These are phyloP conservation scores for Euzophera pinguis DNA, from an alignment of 2,888 invertebrate species.

Conservation along the genomic window DNA sequence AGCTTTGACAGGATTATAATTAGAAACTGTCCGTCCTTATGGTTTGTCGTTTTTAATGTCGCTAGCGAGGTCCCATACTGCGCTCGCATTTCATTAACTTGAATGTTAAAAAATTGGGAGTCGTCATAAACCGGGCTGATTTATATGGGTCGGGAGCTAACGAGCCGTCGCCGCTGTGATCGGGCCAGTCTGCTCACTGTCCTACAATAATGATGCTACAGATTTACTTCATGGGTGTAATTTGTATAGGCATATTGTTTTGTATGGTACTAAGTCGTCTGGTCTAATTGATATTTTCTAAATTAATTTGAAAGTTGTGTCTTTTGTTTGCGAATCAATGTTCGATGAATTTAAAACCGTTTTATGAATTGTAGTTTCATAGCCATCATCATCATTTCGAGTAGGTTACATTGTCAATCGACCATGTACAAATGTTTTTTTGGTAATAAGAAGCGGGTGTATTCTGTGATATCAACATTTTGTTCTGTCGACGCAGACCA, in stretches of 20 bases:
- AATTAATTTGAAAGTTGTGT: too few species aligned
- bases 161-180: slow-evolving; percentile 64
- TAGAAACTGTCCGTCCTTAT: slow-evolving; percentile 75
- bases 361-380: too few species aligned
- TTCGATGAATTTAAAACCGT: too few species aligned
- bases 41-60: slow-evolving; percentile 78
- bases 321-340: too few species aligned
- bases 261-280: too few species aligned
- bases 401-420: too few species aligned
- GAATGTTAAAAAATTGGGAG: slow-evolving; percentile 70
- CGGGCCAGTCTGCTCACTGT: slow-evolving; percentile 20
- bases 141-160: slow-evolving; percentile 75
- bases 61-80: slow-evolving; percentile 77
- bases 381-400: too few species aligned
- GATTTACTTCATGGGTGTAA: too few species aligned
- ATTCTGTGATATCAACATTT: not conserved
- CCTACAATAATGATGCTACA: not conserved
- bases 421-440: too few species aligned
- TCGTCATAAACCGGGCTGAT: slow-evolving; percentile 76
- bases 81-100: slow-evolving; percentile 77
- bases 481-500: not conserved
- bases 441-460: too few species aligned
- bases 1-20: slow-evolving; percentile 79
- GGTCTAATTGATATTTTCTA: too few species aligned
- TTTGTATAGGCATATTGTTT: too few species aligned